phyloP scores from a whole-genome alignment of 2,113 vertebrate genomes.

The Rhizomys pruinosus region DNA sequence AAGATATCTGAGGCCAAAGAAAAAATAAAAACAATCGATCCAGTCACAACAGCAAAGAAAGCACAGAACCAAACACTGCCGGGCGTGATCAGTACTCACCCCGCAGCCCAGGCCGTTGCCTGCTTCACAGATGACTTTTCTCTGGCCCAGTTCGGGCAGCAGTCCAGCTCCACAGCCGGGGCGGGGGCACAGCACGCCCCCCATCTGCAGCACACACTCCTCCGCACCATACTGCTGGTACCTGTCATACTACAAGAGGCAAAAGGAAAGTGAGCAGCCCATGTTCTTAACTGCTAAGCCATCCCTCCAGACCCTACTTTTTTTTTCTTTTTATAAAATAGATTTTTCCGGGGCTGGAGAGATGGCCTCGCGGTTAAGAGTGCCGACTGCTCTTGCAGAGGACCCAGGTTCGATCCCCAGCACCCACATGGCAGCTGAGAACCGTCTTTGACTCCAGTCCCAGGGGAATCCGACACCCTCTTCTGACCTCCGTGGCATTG shows the following conservation, averaged over 20 bases:
- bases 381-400: too few relatives aligned
- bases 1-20: background rate
- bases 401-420: too few relatives aligned
- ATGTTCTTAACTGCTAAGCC: too few relatives aligned
- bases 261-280: background rate
- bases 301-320: too few relatives aligned
- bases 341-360: too few relatives aligned
- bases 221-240: constrained; percentile 93
- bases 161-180: constrained; percentile 93
- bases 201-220: constrained; percentile 91
- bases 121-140: constrained; percentile 88
- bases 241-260: constrained; percentile 90
- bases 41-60: background rate
- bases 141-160: constrained; percentile 85
- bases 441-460: too few relatives aligned
- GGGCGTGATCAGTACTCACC: constrained; percentile 82
- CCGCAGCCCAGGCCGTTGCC: constrained; percentile 89
- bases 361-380: too few relatives aligned
- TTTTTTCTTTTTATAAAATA: background rate
- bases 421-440: too few relatives aligned
- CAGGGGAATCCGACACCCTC: too few relatives aligned
- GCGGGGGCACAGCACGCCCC: constrained; percentile 93
- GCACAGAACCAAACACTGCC: background rate
- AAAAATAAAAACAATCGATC: background rate
- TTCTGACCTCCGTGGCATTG: too few relatives aligned